These are phyloP conservation scores for Planococcus citri DNA, from an alignment of 1,140 invertebrate species.

Conservation along the genomic window DNA sequence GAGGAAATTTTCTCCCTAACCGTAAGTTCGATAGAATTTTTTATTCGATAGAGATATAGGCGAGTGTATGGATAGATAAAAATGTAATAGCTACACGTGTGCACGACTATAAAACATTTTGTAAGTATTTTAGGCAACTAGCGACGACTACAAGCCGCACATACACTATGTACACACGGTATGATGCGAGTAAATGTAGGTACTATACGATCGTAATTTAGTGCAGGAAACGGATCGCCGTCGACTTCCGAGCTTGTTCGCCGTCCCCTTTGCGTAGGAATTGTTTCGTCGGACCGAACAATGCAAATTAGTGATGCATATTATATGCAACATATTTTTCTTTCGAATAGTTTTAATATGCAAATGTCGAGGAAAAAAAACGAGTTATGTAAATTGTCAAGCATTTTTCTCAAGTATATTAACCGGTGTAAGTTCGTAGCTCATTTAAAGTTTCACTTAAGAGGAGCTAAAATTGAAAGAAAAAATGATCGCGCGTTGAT, in stretches of 20 bases:
- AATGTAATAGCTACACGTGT: background rate
- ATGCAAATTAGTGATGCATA: slow-evolving; percentile 3
- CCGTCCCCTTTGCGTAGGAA: background rate
- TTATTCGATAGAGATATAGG: background rate
- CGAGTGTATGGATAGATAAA: too few relatives aligned
- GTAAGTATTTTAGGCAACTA: background rate
- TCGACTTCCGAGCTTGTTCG: background rate
- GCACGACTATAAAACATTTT: background rate
- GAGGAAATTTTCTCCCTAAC: too few relatives aligned
- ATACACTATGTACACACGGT: too few relatives aligned
- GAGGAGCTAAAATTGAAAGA: too few relatives aligned
- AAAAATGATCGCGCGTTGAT: background rate
- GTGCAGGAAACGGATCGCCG: background rate
- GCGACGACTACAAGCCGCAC: too few relatives aligned
- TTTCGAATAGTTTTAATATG: slow-evolving; percentile 8
- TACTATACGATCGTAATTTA: background rate
- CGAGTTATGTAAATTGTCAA: slow-evolving; percentile 3
- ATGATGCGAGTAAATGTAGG: too few relatives aligned
- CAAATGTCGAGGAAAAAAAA: background rate
- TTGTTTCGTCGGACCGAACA: background rate
- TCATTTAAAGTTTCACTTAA: slow-evolving; percentile 8
- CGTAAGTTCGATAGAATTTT: background rate
- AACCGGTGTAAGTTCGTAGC: background rate
- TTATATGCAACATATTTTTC: slow-evolving; percentile 8
- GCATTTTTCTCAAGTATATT: slow-evolving; percentile 7